Evolutionary conservation across 2,113 vertebrate species (phyloP), one percentile per base, ranked within the genome.

Genomic region (Elephas maximus): DNA sequence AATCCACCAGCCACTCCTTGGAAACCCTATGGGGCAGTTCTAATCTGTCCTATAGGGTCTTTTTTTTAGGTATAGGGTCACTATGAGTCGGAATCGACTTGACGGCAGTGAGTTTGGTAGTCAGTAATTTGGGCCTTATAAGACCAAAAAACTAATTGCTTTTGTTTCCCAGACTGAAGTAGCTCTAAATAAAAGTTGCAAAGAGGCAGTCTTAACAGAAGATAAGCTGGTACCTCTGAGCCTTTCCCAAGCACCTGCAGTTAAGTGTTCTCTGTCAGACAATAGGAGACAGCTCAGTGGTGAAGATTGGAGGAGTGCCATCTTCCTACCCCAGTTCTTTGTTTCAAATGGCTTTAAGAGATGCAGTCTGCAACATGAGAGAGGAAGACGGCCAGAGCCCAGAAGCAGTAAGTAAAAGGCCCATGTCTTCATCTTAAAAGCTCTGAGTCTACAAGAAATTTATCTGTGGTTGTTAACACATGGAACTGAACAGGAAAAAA

Each of bases 151-250:
- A 3, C 85, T 76, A 69, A 79, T 93, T 95, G 44, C 30, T 76
- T 88, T 79, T 93, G 26, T 44, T 33, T 1, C 12, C 0, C 15
- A 87, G 62, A 87, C 53, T 86, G 60, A 73, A 57, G 69, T 23
- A 65, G 28, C 82, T 91, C 30, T 82, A 85, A 51, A 62, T 65
- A 92, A 90, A 89, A 85, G 18, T 14, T 93, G 41, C 63, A 84
- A 93, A 93, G 26, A 3, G 14, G 24, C 33, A 3, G 60, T 51
- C 5, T 91, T 90, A 30, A 5, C 80, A 85, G 62, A 94, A 93
- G 24, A 88, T 57, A 94, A 91, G 74, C 24, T 3, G 26, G 81
- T 30, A 15, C 20, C 93, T 76, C 28, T 2, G 41, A 44, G 82
- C 24, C 65, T 94, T 84, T 74, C 57, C 63, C 30, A 71, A 79